These are phyloP conservation scores for Perodicticus potto DNA, from an alignment of 2,797 vertebrate genomes.

Conservation along the genomic window DNA sequence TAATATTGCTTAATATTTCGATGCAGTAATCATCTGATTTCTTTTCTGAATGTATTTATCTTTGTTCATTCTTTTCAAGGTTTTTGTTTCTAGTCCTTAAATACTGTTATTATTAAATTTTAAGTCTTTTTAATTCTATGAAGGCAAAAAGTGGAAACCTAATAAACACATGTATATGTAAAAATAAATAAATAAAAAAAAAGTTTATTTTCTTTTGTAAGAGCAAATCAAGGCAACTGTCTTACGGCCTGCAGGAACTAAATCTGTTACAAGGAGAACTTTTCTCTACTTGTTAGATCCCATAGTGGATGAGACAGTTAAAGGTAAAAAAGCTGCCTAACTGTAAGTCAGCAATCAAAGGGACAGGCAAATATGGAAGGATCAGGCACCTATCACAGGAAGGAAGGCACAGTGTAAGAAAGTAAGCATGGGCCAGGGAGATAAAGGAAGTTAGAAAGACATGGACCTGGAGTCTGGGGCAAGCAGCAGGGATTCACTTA, in stretches of 20 bases:
- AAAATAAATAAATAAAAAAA: no score
- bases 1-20: no score
- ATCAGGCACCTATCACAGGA: background rate
- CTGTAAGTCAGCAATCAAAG: background rate
- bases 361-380: background rate
- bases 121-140: no score
- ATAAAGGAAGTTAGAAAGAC: background rate
- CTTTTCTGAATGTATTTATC: no score
- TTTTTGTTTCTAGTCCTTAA: no score
- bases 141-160: no score
- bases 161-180: no score
- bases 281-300: background rate
- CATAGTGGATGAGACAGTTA: slow-evolving; percentile 53
- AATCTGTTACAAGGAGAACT: background rate
- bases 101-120: no score
- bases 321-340: slow-evolving; percentile 44
- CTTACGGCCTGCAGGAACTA: slow-evolving; percentile 36
- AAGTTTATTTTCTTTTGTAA: background rate
- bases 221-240: background rate
- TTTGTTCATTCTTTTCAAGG: no score
- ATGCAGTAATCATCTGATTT: no score
- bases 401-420: background rate
- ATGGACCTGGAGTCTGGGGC: background rate
- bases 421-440: slow-evolving; percentile 35
- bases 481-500: background rate